Conservation (phyloP, 2,888 invertebrate species). For the Macrosiphum euphorbiae region DNA sequence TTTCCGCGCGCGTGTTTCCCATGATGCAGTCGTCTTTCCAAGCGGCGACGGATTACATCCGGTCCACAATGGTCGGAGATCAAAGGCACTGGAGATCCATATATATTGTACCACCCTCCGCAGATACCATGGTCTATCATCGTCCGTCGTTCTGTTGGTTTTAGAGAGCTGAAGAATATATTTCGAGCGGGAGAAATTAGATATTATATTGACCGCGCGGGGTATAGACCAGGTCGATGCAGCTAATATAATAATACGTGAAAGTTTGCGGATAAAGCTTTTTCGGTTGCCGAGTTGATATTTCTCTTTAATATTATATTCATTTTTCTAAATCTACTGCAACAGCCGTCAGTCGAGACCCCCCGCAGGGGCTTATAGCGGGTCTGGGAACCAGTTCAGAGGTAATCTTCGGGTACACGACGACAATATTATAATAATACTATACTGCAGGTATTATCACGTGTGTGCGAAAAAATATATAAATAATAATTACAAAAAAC, state of each 20-base stretch:
- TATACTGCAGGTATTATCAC: background rate
- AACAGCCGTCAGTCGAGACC: background rate
- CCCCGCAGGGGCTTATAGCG: constrained; percentile 19
- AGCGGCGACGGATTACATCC: constrained; percentile 48
- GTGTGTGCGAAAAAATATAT: background rate
- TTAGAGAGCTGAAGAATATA: background rate
- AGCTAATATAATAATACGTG: background rate
- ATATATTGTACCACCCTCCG: background rate
- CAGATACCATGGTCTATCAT: background rate
- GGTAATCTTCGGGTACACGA: background rate
- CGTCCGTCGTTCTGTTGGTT: background rate
- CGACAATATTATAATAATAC: background rate
- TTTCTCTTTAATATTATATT: background rate
- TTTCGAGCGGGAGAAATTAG: background rate
- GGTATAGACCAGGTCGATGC: background rate
- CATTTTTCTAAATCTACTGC: background rate
- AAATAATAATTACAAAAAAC: background rate
- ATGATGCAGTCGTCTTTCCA: background rate
- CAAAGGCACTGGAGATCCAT: constrained; percentile 31
- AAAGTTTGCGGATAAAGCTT: background rate
- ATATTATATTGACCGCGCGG: background rate
- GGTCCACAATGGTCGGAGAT: constrained; percentile 55
- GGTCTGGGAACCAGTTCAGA: constrained; percentile 27
- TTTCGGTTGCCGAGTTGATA: background rate
- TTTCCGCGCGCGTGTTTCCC: constrained; percentile 4